phyloP scores from a whole-genome alignment of 2,113 vertebrate genomes.

The Thunnus thynnus region DNA sequence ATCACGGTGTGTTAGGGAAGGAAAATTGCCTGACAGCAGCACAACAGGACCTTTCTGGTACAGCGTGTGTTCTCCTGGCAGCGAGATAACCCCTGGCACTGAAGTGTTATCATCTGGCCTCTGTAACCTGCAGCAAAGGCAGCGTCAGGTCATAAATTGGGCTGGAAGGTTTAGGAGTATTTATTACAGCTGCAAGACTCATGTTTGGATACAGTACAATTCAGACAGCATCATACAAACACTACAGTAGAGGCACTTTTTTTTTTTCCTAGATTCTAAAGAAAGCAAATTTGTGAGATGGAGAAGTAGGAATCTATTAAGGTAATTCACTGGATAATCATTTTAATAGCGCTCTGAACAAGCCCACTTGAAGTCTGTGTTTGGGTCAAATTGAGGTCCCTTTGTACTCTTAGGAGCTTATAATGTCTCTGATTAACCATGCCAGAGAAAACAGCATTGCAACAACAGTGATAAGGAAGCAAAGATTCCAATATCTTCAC shows the following conservation, averaged over 20 bases:
- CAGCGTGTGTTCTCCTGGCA: conserved; percentile 58
- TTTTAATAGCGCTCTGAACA: conserved; percentile 18
- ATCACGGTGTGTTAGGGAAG: conserved; percentile 41
- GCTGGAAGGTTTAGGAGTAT: conserved; percentile 27
- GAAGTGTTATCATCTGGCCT: conserved; percentile 43
- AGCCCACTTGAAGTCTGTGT: conserved; percentile 38
- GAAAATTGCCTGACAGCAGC: conserved; percentile 58
- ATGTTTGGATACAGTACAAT: conserved; percentile 2
- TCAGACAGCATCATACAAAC: conserved; percentile 11
- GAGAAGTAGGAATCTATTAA: conserved; percentile 29
- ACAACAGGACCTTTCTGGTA: conserved; percentile 61
- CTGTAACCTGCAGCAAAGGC: conserved; percentile 59
- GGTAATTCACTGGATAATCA: conserved; percentile 52
- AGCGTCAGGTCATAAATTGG: conserved; percentile 40
- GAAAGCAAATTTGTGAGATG: conserved; percentile 35
- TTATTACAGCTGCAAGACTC: conserved; percentile 17
- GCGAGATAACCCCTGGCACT: conserved; percentile 54
- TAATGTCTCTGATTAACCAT: conserved; percentile 34
- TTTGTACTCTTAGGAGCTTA: conserved; percentile 21
- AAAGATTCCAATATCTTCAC: conserved; percentile 18
- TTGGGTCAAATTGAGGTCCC: conserved; percentile 26
- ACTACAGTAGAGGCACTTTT: background rate
- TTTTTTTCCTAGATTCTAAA: background rate
- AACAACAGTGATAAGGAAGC: conserved; percentile 15
- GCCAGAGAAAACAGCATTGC: conserved; percentile 6